Percentiles rank a stretch among this genome's conserved stretches.
Conservation (phyloP, 2,888 invertebrate species). For the Merodon equestris region DNA sequence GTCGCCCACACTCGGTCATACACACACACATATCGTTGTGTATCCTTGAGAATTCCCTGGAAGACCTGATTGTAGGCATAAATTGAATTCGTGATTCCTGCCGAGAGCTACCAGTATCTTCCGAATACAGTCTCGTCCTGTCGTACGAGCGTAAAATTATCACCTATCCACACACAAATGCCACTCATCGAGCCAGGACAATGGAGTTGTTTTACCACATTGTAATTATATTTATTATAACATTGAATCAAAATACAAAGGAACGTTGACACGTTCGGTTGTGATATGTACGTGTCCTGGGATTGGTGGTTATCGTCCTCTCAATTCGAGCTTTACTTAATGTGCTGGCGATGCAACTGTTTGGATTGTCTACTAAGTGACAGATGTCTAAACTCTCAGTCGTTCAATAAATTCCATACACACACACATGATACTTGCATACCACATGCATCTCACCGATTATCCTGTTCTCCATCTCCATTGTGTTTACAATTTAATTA, state of each 20-base stretch:
- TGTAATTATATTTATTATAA: conserved; percentile 66
- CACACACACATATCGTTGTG: too few species aligned
- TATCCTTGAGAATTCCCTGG: conserved; percentile 5
- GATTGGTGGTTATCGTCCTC: too few species aligned
- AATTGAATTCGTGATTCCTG: conserved; percentile 63
- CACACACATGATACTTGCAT: conserved; percentile 24
- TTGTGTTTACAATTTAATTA: conserved; percentile 61
- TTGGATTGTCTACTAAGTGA: too few species aligned
- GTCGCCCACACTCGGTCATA: conserved; percentile 18
- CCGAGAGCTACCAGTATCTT: conserved; percentile 4
- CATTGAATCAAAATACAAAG: conserved; percentile 57
- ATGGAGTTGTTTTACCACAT: conserved; percentile 52
- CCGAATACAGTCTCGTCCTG: too few species aligned
- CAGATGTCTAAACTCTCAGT: conserved; percentile 52
- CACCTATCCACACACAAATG: conserved; percentile 25
- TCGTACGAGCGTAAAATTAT: conserved; percentile 47
- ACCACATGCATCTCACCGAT: conserved; percentile 51
- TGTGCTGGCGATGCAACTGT: conserved; percentile 11
- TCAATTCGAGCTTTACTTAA: conserved; percentile 50
- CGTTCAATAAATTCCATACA: conserved; percentile 63
- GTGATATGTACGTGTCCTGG: too few species aligned
- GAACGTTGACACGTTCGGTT: conserved; percentile 3
- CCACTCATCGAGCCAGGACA: conserved; percentile 9
- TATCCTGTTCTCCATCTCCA: conserved; percentile 31
- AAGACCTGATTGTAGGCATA: conserved; percentile 54